Evolutionary conservation across 2,888 invertebrate species (phyloP), one percentile per base, ranked within the genome.

Genomic region (Onchidella celtica): DNA sequence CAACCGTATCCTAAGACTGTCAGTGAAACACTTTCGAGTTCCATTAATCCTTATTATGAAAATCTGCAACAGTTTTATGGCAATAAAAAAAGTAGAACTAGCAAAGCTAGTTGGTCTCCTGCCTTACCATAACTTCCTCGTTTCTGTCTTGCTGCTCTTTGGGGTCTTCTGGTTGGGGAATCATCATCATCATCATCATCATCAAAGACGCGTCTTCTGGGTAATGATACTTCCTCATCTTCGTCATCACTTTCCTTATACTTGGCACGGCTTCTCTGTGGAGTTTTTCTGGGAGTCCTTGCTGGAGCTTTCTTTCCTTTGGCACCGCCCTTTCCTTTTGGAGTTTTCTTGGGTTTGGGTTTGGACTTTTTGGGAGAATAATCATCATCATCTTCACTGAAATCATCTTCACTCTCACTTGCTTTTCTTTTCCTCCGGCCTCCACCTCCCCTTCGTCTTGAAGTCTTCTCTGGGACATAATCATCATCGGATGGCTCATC

Each of bases 71-170:
- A n/a, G n/a, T n/a, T n/a, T n/a, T n/a, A n/a, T n/a, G n/a, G n/a
- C n/a, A n/a, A n/a, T n/a, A n/a, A n/a, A n/a, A n/a, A n/a, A n/a
- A n/a, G n/a, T n/a, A n/a, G n/a, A n/a, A n/a, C n/a, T n/a, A n/a
- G n/a, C n/a, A n/a, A n/a, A n/a, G n/a, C n/a, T n/a, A n/a, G n/a
- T n/a, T n/a, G n/a, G n/a, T n/a, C n/a, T n/a, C n/a, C n/a, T n/a
- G n/a, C n/a, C 85, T 69, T 76, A 89, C 89, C 89, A 86, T 90
- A 90, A 75, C 90, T 90, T 72, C 86, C 89, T 75, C 88, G 81
- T 65, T 89, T 88, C 55, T 85, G 86, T 55, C 88, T 85, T 21
- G 89, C 90, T 57, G 87, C 88, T 65, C 90, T 84, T 3, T 86
- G 83, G 6, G 89, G 87, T 34, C 89, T 83, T 70, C 79, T 81